Evolutionary conservation across 2,113 vertebrate species (phyloP).

Genomic region (Macrotis lagotis): DNA sequence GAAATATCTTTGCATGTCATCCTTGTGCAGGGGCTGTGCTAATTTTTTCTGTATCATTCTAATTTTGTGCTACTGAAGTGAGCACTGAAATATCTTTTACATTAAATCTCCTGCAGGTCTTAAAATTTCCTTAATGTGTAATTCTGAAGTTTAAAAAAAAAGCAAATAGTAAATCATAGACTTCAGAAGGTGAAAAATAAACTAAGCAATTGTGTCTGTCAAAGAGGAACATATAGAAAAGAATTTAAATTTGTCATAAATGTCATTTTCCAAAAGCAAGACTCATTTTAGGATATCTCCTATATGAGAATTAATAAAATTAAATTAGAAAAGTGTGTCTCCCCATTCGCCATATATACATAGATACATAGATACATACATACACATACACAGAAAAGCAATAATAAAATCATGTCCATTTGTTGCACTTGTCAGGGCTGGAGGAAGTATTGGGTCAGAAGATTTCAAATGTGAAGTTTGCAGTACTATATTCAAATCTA

Average conservation of each 20-base stretch:
- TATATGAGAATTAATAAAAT: background rate
- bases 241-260: conserved; percentile 1
- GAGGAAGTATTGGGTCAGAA: background rate
- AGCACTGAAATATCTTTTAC: conserved; percentile 24
- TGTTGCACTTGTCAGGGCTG: background rate
- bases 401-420: background rate
- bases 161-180: background rate
- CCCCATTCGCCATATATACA: background rate
- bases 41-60: no score
- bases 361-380: no score
- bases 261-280: background rate
- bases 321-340: conserved; percentile 4
- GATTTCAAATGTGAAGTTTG: conserved; percentile 33
- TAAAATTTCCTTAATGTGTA: conserved; percentile 26
- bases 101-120: conserved; percentile 1
- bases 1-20: conserved; percentile 20
- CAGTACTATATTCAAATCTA: conserved; percentile 26
- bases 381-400: background rate
- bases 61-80: no score
- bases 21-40: no score
- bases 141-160: conserved; percentile 16
- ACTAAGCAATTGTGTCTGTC: background rate
- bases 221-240: conserved; percentile 12
- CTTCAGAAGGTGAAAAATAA: conserved; percentile 9
- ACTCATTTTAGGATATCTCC: background rate